Evolutionary conservation across 2,797 vertebrate species (phyloP).

Genomic region (Gymnoscopelus microlampas): DNA sequence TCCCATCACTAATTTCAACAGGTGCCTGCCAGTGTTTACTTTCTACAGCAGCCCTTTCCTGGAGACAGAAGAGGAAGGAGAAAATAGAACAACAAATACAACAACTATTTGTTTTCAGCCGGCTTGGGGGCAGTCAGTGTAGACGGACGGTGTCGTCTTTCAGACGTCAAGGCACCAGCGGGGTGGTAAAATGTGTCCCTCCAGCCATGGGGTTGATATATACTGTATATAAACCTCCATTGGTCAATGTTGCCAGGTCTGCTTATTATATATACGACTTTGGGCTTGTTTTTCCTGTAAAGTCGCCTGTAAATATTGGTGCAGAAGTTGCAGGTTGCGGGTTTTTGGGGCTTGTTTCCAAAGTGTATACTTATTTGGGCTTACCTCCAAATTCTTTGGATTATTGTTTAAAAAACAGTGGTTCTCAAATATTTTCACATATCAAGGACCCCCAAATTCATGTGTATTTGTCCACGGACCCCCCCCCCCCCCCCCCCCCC

Average conservation of each 20-base stretch:
- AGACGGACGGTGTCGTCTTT: conserved; percentile 74
- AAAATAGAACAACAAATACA: conserved; percentile 50
- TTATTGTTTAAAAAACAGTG: too few species aligned
- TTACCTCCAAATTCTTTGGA: too few species aligned
- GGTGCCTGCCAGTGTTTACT: conserved; percentile 41
- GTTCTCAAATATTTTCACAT: too few species aligned
- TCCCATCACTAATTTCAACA: conserved; percentile 25
- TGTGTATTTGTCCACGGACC: too few species aligned
- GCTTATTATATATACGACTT: not conserved
- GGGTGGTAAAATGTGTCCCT: conserved; percentile 53
- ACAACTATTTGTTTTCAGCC: conserved; percentile 75
- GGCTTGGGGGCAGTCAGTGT: conserved; percentile 63
- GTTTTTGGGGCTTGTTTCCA: too few species aligned
- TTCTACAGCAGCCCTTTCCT: conserved; percentile 29
- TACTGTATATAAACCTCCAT: conserved; percentile 17
- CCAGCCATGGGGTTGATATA: conserved; percentile 58
- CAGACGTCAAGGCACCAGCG: conserved; percentile 74
- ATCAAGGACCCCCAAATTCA: too few species aligned
- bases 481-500: too few species aligned
- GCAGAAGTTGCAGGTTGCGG: too few species aligned
- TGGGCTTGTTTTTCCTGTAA: not conserved
- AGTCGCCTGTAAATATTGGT: too few species aligned
- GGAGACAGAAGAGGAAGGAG: conserved; percentile 26
- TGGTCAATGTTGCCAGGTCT: not conserved
- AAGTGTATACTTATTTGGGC: too few species aligned